Conservation (phyloP, 1,140 invertebrate species). For the Drosophila tropicalis region DNA sequence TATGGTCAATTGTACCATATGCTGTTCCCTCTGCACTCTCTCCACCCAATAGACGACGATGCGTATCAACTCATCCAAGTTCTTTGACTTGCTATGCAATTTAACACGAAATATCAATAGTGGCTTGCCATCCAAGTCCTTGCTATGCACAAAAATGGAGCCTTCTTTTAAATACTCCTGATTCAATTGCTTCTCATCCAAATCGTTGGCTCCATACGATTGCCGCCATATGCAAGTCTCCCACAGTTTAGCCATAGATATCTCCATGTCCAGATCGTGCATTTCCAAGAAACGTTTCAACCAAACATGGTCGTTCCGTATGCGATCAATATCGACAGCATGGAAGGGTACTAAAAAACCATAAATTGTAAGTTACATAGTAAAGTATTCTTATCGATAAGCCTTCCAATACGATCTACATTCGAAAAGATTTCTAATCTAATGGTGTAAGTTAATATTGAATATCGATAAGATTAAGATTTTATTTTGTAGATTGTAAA, state of each 20-base stretch:
- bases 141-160: slow-evolving; percentile 89
- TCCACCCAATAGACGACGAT: slow-evolving; percentile 96
- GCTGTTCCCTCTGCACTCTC: slow-evolving; percentile 90
- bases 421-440: background rate
- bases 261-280: slow-evolving; percentile 86
- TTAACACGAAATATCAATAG: slow-evolving; percentile 91
- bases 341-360: slow-evolving; percentile 84
- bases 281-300: slow-evolving; percentile 89
- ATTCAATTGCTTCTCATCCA: slow-evolving; percentile 87
- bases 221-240: slow-evolving; percentile 93
- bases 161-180: slow-evolving; percentile 90
- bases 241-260: slow-evolving; percentile 91
- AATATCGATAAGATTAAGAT: slow-evolving; percentile 5
- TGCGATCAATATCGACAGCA: slow-evolving; percentile 87
- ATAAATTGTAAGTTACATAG: background rate
- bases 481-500: background rate
- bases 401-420: background rate
- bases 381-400: background rate
- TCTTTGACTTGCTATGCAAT: slow-evolving; percentile 89
- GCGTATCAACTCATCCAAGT: slow-evolving; percentile 90
- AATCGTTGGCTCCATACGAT: slow-evolving; percentile 90
- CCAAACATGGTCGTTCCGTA: slow-evolving; percentile 88
- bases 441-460: background rate
- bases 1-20: slow-evolving; percentile 91
- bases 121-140: slow-evolving; percentile 91